Conservation (phyloP, 2,888 invertebrate species). For the Drosophila helvetica region DNA sequence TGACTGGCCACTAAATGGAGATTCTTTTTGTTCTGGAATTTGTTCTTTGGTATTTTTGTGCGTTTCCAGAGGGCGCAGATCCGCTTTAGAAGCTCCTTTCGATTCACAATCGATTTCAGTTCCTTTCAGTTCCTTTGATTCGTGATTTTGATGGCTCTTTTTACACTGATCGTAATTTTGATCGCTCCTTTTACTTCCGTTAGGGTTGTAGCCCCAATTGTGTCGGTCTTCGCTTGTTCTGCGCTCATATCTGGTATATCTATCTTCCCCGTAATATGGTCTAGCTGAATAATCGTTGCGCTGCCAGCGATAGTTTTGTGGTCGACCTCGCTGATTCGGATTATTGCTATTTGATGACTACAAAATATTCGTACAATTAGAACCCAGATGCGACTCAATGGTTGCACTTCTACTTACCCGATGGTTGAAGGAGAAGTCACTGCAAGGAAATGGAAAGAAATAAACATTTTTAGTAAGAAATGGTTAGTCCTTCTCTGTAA, state of each 20-base stretch:
- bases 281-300: neutral
- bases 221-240: neutral
- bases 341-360: neutral
- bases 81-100: neutral
- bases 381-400: neutral
- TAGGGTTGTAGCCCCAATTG: neutral
- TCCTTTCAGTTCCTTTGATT: neutral
- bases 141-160: neutral
- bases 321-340: neutral
- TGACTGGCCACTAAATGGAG: neutral
- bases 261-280: neutral
- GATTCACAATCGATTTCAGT: neutral
- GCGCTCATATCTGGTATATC: neutral
- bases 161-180: neutral
- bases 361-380: neutral
- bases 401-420: constrained; percentile 59
- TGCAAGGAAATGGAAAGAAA: constrained; percentile 45
- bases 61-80: too few species aligned
- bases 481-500: neutral
- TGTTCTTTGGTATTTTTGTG: neutral
- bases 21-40: neutral
- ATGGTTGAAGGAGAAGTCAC: constrained; percentile 42
- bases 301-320: neutral
- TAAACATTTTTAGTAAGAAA: constrained; percentile 13
- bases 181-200: neutral